These are phyloP conservation scores for Haliclystus octoradiatus DNA, from an alignment of 30 jellyfish, hydroid and myxozoan genomes.

Conservation along the genomic window DNA sequence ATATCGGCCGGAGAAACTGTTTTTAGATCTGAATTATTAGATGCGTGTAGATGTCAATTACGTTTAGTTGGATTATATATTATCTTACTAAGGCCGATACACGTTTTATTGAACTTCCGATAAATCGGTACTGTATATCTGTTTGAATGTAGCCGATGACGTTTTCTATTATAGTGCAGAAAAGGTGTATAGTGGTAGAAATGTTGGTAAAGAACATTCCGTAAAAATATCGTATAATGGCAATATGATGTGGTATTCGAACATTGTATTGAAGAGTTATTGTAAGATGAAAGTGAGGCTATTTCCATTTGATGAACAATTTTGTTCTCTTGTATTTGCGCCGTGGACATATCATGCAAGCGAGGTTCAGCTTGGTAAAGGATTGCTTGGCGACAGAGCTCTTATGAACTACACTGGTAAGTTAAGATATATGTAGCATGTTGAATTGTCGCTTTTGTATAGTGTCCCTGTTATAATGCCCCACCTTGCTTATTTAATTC, in stretches of 20 bases:
- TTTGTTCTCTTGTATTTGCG: conserved; percentile 36
- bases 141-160: no score
- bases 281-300: conserved; percentile 54
- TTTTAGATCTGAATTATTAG: no score
- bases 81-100: no score
- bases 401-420: conserved; percentile 36
- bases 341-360: conserved; percentile 56
- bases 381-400: conserved; percentile 1
- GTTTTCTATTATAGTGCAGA: conserved; percentile 66
- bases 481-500: no score
- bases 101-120: no score
- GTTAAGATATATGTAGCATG: neutral
- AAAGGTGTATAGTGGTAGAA: conserved; percentile 30
- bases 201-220: conserved; percentile 44
- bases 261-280: conserved; percentile 23
- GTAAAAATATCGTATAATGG: conserved; percentile 37
- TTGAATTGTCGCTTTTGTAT: no score
- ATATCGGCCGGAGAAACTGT: no score
- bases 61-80: no score
- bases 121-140: no score
- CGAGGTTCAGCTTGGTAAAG: conserved; percentile 14
- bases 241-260: conserved; percentile 40
- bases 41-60: no score
- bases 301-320: conserved; percentile 66
- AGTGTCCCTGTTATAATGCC: no score